Evolutionary conservation across 2,797 vertebrate genomes (phyloP).

Genomic region (Parotocinclus haroldoi): DNA sequence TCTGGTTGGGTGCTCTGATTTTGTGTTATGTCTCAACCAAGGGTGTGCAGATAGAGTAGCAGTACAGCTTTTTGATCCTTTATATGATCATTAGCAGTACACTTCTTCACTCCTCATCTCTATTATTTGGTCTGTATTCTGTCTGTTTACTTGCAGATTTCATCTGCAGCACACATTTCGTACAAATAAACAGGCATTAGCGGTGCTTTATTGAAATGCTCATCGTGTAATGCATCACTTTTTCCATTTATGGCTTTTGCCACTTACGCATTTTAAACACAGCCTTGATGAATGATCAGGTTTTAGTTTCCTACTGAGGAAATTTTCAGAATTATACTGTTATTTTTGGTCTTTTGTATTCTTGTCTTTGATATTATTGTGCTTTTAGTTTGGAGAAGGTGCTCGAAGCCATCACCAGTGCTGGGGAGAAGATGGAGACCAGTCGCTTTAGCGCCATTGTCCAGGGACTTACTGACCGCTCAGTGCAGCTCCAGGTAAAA

Average conservation of each 20-base stretch:
- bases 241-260: too few relatives aligned
- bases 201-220: background rate
- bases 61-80: too few relatives aligned
- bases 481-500: slow-evolving; percentile 90
- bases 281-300: background rate
- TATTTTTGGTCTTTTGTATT: too few relatives aligned
- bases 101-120: too few relatives aligned
- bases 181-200: slow-evolving; percentile 13
- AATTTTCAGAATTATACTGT: slow-evolving; percentile 18
- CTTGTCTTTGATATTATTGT: slow-evolving; percentile 51
- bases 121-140: too few relatives aligned
- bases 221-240: slow-evolving; percentile 7
- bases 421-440: slow-evolving; percentile 79
- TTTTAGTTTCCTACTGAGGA: too few relatives aligned
- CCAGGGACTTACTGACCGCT: slow-evolving; percentile 85
- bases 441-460: slow-evolving; percentile 89
- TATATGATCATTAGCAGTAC: too few relatives aligned
- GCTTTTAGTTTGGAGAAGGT: slow-evolving; percentile 88
- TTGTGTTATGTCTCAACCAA: too few relatives aligned
- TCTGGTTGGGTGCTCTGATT: too few relatives aligned
- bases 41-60: too few relatives aligned
- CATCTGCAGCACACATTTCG: background rate
- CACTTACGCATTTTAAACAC: slow-evolving; percentile 19
- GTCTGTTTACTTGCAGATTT: background rate
- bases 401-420: slow-evolving; percentile 89